Evolutionary conservation across 2,113 vertebrate genomes (phyloP), one percentile per base, ranked within the genome.

Genomic region (Oncorhynchus kisutch): DNA sequence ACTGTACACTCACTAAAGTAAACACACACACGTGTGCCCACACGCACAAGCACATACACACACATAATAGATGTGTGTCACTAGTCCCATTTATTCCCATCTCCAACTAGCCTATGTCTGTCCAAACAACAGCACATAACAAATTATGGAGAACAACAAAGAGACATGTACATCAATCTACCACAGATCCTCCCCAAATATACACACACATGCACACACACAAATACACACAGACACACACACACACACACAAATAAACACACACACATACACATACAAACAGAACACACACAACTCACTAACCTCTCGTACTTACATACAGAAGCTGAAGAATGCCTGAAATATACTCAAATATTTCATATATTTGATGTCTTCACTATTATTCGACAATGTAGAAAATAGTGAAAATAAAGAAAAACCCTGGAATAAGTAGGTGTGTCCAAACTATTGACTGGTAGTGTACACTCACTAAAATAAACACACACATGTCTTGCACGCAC

Each of bases 91-190:
- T 91, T 88, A 91, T 93, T 91, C 88, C 90, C 84, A 92, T 94
- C 92, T 90, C 81, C 82, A 86, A 84, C 83, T 84, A 87, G 87
- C 86, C 49, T 13, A 51, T 51, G 49, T 14, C 86, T 90, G 90
- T 85, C 88, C 81, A 90, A 86, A 86, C 87, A 51, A 51, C 49
- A 51, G 49, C 13, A 51, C 49, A 11, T 88, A 86, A 88, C 88
- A 92, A 90, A 90, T 89, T 82, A 89, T 86, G 82, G 87, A 79
- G 86, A 86, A 88, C 86, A 90, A 88, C 87, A 88, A 79, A 67
- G 78, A 88, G 79, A 91, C 89, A 92, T 89, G 88, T 88, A 91
- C 88, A 93, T 92, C 89, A 88, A 92, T 94, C 93, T 91, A 87
- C 54, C 57, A 73, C 72, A 67, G 79, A 85, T 83, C 59, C 51